A percentile compares a stretch with the other conserved stretches of the same genome.
Conservation (phyloP, 1,140 invertebrate species). For the Uloborus diversus region DNA sequence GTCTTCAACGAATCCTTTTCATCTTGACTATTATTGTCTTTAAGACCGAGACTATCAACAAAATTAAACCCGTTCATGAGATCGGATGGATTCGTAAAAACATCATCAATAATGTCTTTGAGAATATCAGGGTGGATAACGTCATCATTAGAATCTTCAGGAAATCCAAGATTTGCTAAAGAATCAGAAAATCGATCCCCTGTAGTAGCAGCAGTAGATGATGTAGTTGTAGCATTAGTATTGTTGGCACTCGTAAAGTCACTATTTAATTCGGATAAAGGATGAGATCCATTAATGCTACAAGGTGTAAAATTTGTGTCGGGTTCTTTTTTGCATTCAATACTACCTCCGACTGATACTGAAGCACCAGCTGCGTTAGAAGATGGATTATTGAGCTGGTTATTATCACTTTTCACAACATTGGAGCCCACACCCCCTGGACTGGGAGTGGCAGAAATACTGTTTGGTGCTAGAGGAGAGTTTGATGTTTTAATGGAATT, state of each 20-base stretch:
- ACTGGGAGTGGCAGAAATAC: background rate
- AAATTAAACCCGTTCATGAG: conserved; percentile 78
- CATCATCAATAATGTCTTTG: conserved; percentile 88
- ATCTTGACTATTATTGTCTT: conserved; percentile 26
- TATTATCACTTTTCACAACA: background rate
- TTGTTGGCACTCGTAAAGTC: conserved; percentile 11
- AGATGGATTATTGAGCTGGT: background rate
- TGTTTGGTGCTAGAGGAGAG: conserved; percentile 15
- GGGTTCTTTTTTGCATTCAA: conserved; percentile 82
- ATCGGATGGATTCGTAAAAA: conserved; percentile 71
- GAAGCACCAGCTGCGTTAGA: background rate
- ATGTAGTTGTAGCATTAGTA: background rate
- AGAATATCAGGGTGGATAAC: conserved; percentile 81
- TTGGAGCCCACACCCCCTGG: conserved; percentile 4
- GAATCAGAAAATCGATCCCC: conserved; percentile 72
- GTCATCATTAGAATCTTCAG: conserved; percentile 83
- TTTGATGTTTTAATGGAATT: conserved; percentile 11
- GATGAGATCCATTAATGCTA: conserved; percentile 1
- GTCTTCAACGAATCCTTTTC: conserved; percentile 30
- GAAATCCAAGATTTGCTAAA: conserved; percentile 72
- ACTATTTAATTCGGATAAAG: conserved; percentile 13
- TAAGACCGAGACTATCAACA: conserved; percentile 30
- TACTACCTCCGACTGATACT: background rate
- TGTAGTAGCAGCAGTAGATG: conserved; percentile 19
- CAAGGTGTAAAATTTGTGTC: conserved; percentile 14